These are phyloP conservation scores for Trachemys scripta DNA, from an alignment of 2,113 vertebrate species.

Conservation along the genomic window DNA sequence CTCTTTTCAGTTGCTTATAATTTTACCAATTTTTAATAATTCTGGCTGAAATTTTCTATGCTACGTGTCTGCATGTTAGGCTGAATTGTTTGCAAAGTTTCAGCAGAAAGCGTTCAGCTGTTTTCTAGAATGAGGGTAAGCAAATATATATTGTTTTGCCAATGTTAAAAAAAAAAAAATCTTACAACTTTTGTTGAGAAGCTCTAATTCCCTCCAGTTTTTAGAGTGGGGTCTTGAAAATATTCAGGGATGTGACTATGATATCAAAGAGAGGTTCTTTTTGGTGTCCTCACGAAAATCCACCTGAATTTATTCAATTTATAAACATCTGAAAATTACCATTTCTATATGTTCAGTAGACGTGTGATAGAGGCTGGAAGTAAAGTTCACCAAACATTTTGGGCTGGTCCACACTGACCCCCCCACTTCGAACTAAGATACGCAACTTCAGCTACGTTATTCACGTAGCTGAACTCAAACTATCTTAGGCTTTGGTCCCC, in stretches of 20 bases:
- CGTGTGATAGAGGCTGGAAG: neutral
- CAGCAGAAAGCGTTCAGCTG: neutral
- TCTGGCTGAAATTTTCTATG: neutral
- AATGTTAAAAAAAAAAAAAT: neutral
- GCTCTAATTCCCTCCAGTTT: neutral
- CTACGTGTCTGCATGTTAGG: neutral
- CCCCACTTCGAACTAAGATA: too few species aligned
- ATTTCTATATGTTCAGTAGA: neutral
- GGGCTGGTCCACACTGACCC: too few species aligned
- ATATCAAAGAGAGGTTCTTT: neutral
- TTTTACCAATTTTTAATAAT: neutral
- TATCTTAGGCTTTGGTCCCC: too few species aligned
- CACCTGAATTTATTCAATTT: neutral
- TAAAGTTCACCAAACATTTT: neutral
- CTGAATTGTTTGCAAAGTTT: neutral
- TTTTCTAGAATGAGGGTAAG: neutral
- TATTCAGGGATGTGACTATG: neutral
- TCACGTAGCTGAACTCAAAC: too few species aligned
- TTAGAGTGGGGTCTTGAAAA: neutral
- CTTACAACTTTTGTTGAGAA: neutral
- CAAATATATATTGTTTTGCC: neutral
- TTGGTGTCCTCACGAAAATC: neutral
- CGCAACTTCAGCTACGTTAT: too few species aligned
- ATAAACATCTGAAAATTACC: neutral
- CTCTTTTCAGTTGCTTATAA: neutral